Conservation (phyloP, 2,888 invertebrate species). For the Volucella inflata region DNA sequence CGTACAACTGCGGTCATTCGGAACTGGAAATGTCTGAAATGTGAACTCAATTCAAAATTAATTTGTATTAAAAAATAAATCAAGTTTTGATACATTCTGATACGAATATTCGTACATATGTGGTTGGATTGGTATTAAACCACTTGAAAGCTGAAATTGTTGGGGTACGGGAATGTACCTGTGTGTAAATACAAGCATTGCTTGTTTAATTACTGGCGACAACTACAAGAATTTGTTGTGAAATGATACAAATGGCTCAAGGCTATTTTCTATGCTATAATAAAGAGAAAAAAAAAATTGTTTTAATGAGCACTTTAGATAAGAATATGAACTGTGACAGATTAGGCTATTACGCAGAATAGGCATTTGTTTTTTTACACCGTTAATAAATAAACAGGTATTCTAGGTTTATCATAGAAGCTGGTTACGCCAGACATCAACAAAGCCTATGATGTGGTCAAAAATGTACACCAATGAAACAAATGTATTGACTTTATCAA, state of each 20-base stretch:
- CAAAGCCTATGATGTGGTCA: background rate
- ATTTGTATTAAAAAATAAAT: too few species aligned
- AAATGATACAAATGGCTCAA: slow-evolving; percentile 54
- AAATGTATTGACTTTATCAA: too few species aligned
- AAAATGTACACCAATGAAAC: background rate
- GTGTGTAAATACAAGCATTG: background rate
- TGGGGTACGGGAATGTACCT: background rate
- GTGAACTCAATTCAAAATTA: too few species aligned
- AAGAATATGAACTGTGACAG: slow-evolving; percentile 10
- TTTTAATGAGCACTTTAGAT: slow-evolving; percentile 25
- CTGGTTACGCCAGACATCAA: background rate
- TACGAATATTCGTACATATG: slow-evolving; percentile 3
- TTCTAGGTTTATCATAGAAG: background rate
- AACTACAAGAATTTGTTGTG: slow-evolving; percentile 38
- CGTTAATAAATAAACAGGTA: slow-evolving; percentile 21
- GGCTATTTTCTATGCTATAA: slow-evolving; percentile 31
- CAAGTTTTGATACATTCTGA: too few species aligned
- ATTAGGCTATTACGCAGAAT: slow-evolving; percentile 17
- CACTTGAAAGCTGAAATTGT: background rate
- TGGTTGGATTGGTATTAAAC: slow-evolving; percentile 42
- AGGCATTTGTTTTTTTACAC: too few species aligned
- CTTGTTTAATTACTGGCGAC: slow-evolving; percentile 38
- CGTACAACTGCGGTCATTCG: background rate
- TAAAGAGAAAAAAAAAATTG: slow-evolving; percentile 12
- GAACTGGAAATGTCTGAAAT: background rate